Conservation (phyloP, 2,797 vertebrate genomes). For the Aselliscus stoliczkanus region DNA sequence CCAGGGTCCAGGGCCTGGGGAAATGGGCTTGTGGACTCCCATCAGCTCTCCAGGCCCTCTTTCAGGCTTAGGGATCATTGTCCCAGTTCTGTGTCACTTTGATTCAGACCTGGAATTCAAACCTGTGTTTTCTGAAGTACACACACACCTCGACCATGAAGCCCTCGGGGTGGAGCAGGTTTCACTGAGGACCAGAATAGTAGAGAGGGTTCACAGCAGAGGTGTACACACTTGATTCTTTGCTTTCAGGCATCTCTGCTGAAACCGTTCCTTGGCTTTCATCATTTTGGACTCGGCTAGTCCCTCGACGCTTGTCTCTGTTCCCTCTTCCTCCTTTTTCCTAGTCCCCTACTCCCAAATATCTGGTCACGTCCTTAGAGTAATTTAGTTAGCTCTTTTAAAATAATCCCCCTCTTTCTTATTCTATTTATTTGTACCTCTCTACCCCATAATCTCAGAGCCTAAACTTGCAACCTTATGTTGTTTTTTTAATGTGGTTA, state of each 20-base stretch:
- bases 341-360: background rate
- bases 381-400: background rate
- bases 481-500: background rate
- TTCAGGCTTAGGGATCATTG: fast-evolving
- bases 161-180: fast-evolving
- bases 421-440: background rate
- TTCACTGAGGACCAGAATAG: background rate
- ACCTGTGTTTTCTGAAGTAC: background rate
- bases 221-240: fast-evolving
- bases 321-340: background rate
- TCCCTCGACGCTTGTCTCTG: background rate
- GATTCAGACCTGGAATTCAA: background rate
- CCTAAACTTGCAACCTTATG: background rate
- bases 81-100: fast-evolving
- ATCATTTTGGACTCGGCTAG: background rate
- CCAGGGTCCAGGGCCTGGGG: fast-evolving
- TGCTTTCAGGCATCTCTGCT: fast-evolving
- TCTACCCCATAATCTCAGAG: background rate
- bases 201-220: background rate
- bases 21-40: too few relatives aligned
- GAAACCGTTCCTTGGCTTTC: background rate
- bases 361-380: background rate
- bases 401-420: background rate
- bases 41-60: background rate
- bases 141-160: fast-evolving